Evolutionary conservation across 2,797 vertebrate genomes (phyloP).

Genomic region (Steatocranus sp.): DNA sequence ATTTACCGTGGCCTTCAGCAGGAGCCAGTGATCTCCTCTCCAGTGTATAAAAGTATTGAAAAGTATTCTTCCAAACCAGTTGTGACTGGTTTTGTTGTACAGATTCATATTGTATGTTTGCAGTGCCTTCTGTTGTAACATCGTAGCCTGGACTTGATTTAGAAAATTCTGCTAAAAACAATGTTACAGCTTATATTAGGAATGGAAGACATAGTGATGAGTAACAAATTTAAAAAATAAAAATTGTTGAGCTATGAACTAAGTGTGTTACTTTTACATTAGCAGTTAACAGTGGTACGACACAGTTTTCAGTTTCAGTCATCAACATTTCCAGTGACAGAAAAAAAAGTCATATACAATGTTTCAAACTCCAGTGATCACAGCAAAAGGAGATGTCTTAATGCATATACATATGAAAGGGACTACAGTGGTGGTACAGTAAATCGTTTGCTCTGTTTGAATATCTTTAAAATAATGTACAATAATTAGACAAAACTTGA

Average conservation of each 20-base stretch:
- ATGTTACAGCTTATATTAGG: slow-evolving; percentile 21
- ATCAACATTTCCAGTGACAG: slow-evolving; percentile 42
- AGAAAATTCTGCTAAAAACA: not conserved
- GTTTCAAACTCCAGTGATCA: slow-evolving; percentile 49
- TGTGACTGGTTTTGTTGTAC: slow-evolving; percentile 30
- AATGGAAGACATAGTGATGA: slow-evolving; percentile 22
- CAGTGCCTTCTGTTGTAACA: not conserved
- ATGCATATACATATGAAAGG: slow-evolving; percentile 29
- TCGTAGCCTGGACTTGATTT: not conserved
- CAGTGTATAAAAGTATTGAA: slow-evolving; percentile 47
- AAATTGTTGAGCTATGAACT: slow-evolving; percentile 1
- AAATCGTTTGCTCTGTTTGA: slow-evolving; percentile 40
- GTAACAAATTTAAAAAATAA: not conserved
- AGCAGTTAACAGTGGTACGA: slow-evolving; percentile 23
- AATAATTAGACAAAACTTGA: slow-evolving; percentile 31
- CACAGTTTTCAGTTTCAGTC: slow-evolving; percentile 17
- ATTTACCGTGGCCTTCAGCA: slow-evolving; percentile 31
- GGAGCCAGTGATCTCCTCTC: slow-evolving; percentile 27
- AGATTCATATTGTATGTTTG: not conserved
- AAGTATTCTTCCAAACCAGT: slow-evolving; percentile 11
- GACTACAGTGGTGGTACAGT: slow-evolving; percentile 26
- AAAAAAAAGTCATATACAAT: slow-evolving; percentile 19
- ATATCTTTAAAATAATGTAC: slow-evolving; percentile 59
- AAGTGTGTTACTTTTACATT: slow-evolving; percentile 13
- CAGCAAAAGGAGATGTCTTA: slow-evolving; percentile 51